Evolutionary conservation across 2,797 vertebrate species (phyloP), one percentile per base, ranked within the genome.

Genomic region (Sebastes minor): DNA sequence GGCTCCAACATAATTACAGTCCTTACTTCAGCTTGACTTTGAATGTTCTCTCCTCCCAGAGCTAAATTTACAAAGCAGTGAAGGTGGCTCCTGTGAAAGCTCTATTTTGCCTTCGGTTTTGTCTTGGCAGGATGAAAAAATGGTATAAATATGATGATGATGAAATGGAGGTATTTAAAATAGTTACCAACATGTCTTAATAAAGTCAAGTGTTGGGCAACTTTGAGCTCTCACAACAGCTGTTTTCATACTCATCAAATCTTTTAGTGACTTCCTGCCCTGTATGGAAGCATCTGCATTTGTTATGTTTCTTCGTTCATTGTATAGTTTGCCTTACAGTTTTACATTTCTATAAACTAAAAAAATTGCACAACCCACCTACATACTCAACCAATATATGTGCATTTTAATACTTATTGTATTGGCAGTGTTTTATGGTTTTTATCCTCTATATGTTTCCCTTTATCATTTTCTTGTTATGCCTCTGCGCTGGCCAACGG

Each of bases 1-100:
- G 78, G 76, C 84, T 87, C 66, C 16, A 5, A 78, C 73, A 92
- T 94, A 94, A 94, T 93, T 92, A 91, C 82, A 91, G 78, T 42
- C 74, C 69, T 90, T 77, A 74, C 83, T 84, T 83, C 77, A 85
- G 79, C 71, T 22, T 70, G 65, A 79, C 83, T 67, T 73, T 85
- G 57, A 80, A 71, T 71, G 89, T 90, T 91, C 82, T 86, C 80
- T 92, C 86, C 78, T 88, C 70, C 20, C 69, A 13, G 64, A 72
- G 72, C 83, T 89, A 90, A 72, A 86, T 88, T 88, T 88, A 86
- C 71, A 83, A 60, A 75, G 61, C 71, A 65, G 61, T 60, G 49
- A 71, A 82, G 79, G 76, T 81, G 73, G 75, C 71, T 81, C 70
- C 25, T 53, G 13, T 78, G 23, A 82, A 76, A 49, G 53, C 25